Conservation (phyloP, 2,113 vertebrate species). For the Chunga burmeisteri region DNA sequence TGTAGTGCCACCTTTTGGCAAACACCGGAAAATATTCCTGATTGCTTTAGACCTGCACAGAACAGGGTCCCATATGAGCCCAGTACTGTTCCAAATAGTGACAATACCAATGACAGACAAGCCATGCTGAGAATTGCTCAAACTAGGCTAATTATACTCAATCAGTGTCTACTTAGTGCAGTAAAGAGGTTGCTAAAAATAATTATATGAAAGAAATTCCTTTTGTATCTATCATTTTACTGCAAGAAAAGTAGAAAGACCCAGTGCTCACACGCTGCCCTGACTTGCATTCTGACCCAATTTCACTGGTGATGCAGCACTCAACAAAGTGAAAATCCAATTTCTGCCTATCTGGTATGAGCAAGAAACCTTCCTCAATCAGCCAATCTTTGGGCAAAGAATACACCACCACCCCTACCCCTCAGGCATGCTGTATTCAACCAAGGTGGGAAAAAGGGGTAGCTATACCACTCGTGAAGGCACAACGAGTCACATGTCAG, state of each 20-base stretch:
- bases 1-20: slow-evolving; percentile 29
- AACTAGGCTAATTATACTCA: slow-evolving; percentile 1
- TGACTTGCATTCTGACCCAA: background rate
- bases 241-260: background rate
- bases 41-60: background rate
- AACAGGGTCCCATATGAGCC: background rate
- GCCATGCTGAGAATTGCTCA: background rate
- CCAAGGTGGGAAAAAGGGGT: background rate
- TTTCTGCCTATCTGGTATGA: background rate
- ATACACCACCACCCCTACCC: background rate
- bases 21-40: background rate
- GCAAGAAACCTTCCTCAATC: background rate
- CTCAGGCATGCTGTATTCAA: rapidly evolving
- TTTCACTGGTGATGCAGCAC: background rate
- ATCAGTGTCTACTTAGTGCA: background rate
- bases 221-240: background rate
- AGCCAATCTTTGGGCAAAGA: background rate
- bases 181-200: slow-evolving; percentile 6
- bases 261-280: background rate
- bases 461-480: background rate
- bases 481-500: background rate
- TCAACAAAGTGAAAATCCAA: background rate
- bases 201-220: background rate
- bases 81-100: background rate
- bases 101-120: background rate